Evolutionary conservation across 2,888 invertebrate genomes (phyloP).

Genomic region (Junonia oenone): DNA sequence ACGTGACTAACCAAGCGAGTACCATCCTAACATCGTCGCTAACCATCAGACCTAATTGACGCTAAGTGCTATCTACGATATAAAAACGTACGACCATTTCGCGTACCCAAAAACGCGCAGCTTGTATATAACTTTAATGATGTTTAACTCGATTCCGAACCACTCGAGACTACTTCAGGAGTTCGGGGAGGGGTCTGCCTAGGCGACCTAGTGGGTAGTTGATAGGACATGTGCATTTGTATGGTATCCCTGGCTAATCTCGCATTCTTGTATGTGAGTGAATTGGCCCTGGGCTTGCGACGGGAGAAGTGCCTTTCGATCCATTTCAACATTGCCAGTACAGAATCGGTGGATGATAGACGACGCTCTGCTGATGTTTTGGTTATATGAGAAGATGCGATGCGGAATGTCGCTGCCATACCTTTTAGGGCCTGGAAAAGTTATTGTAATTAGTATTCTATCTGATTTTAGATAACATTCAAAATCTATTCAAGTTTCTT

Average conservation of each 20-base stretch:
- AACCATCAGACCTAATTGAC: too few relatives aligned
- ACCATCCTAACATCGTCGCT: too few relatives aligned
- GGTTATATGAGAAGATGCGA: slow-evolving; percentile 90
- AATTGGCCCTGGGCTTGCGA: slow-evolving; percentile 87
- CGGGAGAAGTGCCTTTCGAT: slow-evolving; percentile 90
- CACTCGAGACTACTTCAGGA: slow-evolving; percentile 56
- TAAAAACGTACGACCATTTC: too few relatives aligned
- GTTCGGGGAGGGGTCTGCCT: slow-evolving; percentile 53
- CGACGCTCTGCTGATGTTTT: slow-evolving; percentile 93
- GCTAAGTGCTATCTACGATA: too few relatives aligned
- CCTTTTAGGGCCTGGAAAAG: slow-evolving; percentile 88
- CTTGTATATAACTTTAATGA: too few relatives aligned
- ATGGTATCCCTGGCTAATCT: slow-evolving; percentile 83
- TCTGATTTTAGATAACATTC: background rate
- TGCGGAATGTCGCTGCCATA: slow-evolving; percentile 95
- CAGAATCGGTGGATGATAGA: slow-evolving; percentile 92
- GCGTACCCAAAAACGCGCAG: too few relatives aligned
- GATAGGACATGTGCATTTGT: slow-evolving; percentile 88
- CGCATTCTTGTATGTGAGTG: slow-evolving; percentile 81
- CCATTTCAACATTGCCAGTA: slow-evolving; percentile 93
- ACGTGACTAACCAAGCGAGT: too few relatives aligned
- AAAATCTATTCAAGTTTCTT: too few relatives aligned
- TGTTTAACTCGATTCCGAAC: slow-evolving; percentile 68
- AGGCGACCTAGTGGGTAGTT: slow-evolving; percentile 58
- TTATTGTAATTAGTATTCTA: background rate